Base-by-base conservation (phyloP, 1,140 invertebrate species). In the Pogonognathellus flavescens region DNA sequence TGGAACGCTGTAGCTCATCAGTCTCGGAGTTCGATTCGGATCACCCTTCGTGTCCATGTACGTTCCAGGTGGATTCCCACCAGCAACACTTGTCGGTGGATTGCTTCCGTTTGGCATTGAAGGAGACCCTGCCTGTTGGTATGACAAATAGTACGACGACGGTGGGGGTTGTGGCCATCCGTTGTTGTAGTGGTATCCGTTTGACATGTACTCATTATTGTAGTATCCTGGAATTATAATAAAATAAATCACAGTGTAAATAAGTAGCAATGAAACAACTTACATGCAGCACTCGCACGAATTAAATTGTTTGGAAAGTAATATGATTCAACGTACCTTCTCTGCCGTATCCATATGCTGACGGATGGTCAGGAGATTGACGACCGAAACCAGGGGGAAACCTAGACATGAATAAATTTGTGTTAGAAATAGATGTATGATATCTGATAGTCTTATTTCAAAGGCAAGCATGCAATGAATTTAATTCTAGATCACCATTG, bases 271-370 rank as follows among this genome's bases (percentile, higher is more conserved):
- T 20, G 59, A 14, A 16, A 18, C 20, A 59, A 10, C 2, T 59
- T 59, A 62, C 9, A 18, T 8, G n/a, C n/a, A n/a, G n/a, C n/a
- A n/a, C n/a, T n/a, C n/a, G n/a, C n/a, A n/a, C n/a, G n/a, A n/a
- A n/a, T n/a, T n/a, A n/a, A n/a, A n/a, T n/a, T n/a, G n/a, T n/a
- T n/a, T 20, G 10, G 0, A 62, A 22, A 62, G 22, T 10, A 62
- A 20, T 20, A 62, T 0, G 41, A 49, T 8, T 72, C 16, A 18
- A 76, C 3, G 14, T 70, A 83, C 87, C 85, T 57, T 88, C 87
- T 22, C 87, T 55, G 4, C 55, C 41, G 52, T 88, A 88, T 2
- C 84, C 87, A 41, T 88, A 88, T 53, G 87, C 80, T 92, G 88
- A 89, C 83, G 88, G 88, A 50, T 89, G 89, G 13, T 49, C 55